phyloP scores from a whole-genome alignment of 2,797 vertebrate genomes.

The Sternarchorhynchus goeldii region DNA sequence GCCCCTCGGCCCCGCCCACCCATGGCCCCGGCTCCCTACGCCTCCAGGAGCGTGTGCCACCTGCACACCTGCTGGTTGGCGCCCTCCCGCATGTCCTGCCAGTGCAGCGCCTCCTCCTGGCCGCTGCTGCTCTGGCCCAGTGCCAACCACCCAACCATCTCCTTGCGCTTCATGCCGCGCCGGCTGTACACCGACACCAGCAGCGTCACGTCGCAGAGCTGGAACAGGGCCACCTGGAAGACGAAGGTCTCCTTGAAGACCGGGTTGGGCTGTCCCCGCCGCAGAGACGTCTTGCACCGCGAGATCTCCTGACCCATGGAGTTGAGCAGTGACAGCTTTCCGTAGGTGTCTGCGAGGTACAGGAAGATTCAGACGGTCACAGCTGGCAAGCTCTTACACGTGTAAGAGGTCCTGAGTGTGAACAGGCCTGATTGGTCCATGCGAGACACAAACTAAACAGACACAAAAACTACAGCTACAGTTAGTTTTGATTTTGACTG shows the following conservation, averaged over 20 bases:
- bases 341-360: constrained; percentile 84
- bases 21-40: constrained; percentile 65
- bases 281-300: constrained; percentile 91
- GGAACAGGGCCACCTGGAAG: constrained; percentile 97
- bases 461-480: too few relatives aligned
- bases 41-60: constrained; percentile 92
- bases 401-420: not conserved
- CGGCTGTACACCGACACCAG: constrained; percentile 92
- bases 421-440: too few relatives aligned
- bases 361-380: not conserved
- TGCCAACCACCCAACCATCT: constrained; percentile 96
- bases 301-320: constrained; percentile 93
- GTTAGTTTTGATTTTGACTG: too few relatives aligned
- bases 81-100: constrained; percentile 92
- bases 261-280: constrained; percentile 91
- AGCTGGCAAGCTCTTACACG: not conserved
- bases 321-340: constrained; percentile 91
- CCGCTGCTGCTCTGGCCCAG: constrained; percentile 94
- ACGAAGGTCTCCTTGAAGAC: constrained; percentile 97
- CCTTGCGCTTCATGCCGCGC: constrained; percentile 93
- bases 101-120: constrained; percentile 89
- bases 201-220: constrained; percentile 93
- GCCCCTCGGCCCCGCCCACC: too few relatives aligned
- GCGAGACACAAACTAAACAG: not conserved
- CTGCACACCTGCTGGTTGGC: constrained; percentile 87